Evolutionary conservation across 2,113 vertebrate species (phyloP), one percentile per base, ranked within the genome.

Genomic region (Galbula dea): DNA sequence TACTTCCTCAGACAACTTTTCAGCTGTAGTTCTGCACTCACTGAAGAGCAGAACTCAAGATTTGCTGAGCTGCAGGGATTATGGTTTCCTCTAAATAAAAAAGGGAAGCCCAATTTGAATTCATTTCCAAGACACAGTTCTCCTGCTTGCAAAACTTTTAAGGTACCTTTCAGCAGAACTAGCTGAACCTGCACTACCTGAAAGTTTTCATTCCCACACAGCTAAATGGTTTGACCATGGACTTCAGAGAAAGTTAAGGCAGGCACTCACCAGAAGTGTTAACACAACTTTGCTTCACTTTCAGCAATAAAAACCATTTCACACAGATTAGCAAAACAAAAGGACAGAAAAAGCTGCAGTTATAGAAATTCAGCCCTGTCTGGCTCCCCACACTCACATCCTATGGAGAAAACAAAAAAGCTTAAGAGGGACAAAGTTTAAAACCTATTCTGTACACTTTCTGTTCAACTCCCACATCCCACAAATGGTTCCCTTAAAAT

Each of bases 151-250:
- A 90, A 82, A 91, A 65, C 67, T 75, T 89, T 29, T 65, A 61
- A 86, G 55, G 59, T 71, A 61, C 62, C 37, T 75, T 75, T 73
- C 62, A 83, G 72, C 29, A 86, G 54, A 94, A 90, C 80, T 32
- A 90, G 92, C 45, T 78, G 30, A 96, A 94, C 94, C 86, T 89
- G 94, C 89, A 52, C 34, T 87, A 83, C 94, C 79, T 86, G 91
- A 71, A 95, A 68, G 57, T 67, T 88, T 80, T 90, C 80, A 61
- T 95, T 96, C 51, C 52, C 61, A 75, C 58, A 62, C 43, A 74
- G 68, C 45, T 29, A 77, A 27, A 71, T 80, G 4, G 1, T 66
- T 81, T 83, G 66, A 80, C 62, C 75, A 83, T 3, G 6, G 59
- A 89, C 51, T 66, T 77, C 18, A 77, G 73, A 67, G 57, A 95